Evolutionary conservation across 2,797 vertebrate species (phyloP).

Genomic region (Enteromius thamalakanensis): DNA sequence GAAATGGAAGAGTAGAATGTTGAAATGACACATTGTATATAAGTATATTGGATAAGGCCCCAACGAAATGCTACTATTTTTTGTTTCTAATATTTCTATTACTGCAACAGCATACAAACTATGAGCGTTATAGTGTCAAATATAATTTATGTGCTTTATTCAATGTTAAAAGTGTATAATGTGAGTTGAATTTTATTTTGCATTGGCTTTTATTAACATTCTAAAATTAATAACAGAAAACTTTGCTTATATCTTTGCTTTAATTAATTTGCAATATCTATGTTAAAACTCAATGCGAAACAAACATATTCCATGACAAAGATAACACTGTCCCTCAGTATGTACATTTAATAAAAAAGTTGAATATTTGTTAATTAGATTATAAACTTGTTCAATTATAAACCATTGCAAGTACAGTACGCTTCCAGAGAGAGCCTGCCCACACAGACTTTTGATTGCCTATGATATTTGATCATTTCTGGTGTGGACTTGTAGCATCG

Average conservation of each 20-base stretch:
- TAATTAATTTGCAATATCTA: too few species aligned
- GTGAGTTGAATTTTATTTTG: background rate
- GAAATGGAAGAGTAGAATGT: background rate
- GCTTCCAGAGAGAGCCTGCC: background rate
- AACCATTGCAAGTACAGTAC: background rate
- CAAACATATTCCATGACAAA: background rate
- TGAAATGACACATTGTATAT: background rate
- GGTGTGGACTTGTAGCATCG: background rate
- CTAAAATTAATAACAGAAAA: too few species aligned
- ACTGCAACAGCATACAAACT: background rate
- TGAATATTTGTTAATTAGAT: background rate
- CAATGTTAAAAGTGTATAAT: background rate
- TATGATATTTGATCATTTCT: background rate
- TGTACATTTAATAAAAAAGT: background rate
- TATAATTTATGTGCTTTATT: background rate
- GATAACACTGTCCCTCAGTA: background rate
- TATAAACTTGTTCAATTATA: background rate
- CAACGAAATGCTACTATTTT: background rate
- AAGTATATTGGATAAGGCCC: background rate
- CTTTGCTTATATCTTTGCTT: too few species aligned
- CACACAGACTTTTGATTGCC: background rate
- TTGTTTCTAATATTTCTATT: background rate
- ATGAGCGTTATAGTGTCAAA: background rate
- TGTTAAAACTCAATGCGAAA: too few species aligned
- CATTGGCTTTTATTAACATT: too few species aligned